Conservation (phyloP, 2,888 invertebrate species). For the Thecophora atra region DNA sequence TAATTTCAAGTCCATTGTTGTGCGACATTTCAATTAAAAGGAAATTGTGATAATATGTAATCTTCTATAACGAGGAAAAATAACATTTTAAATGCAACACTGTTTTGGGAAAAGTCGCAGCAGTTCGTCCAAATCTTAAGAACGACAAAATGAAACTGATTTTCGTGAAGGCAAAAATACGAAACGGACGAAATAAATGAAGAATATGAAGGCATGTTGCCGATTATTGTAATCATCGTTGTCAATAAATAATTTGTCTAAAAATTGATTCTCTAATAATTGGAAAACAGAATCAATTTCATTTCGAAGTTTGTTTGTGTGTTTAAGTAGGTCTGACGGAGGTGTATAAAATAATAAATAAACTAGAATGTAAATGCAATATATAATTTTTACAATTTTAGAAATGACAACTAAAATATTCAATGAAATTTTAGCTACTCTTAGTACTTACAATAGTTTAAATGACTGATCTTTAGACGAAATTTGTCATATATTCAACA, state of each 20-base stretch:
- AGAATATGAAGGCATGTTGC: no score
- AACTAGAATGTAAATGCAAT: no score
- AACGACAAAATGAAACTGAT: slow-evolving; percentile 15
- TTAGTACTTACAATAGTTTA: neutral
- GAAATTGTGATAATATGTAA: no score
- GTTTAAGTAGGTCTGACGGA: neutral
- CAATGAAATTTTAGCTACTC: slow-evolving; percentile 7
- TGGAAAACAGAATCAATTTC: neutral
- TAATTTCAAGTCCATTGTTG: slow-evolving; percentile 14
- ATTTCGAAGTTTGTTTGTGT: neutral
- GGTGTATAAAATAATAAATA: no score
- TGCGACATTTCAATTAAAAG: neutral
- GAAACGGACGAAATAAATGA: no score
- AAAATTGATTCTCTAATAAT: slow-evolving; percentile 22
- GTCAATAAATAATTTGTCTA: slow-evolving; percentile 5
- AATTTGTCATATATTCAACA: neutral
- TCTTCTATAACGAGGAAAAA: no score
- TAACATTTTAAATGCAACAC: slow-evolving; percentile 1
- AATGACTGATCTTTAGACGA: no score
- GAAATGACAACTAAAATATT: no score
- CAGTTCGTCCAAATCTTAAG: neutral
- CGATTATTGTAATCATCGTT: neutral
- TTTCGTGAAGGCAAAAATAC: neutral
- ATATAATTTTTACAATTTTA: no score
- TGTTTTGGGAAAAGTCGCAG: neutral